These are phyloP conservation scores for Drosophila fuyamai DNA, from an alignment of 1,140 invertebrate species.

Conservation along the genomic window DNA sequence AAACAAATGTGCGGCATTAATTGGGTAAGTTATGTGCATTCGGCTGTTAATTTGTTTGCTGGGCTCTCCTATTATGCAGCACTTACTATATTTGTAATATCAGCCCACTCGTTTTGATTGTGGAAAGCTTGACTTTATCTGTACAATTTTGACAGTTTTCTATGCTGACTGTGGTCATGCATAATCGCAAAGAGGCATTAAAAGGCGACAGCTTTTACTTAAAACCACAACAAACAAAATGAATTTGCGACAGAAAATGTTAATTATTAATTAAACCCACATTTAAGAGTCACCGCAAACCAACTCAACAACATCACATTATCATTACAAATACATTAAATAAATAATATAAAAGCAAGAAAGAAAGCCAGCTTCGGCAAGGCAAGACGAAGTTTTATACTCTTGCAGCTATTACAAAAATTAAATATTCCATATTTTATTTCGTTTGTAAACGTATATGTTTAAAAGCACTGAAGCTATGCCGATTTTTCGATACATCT, in stretches of 20 bases:
- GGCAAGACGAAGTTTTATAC: no score
- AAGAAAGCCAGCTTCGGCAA: no score
- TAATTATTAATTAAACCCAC: constrained; percentile 78
- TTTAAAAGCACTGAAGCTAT: no score
- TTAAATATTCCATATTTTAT: no score
- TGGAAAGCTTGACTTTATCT: constrained; percentile 30
- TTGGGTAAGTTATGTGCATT: constrained; percentile 39
- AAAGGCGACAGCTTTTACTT: constrained; percentile 1
- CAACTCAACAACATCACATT: background rate
- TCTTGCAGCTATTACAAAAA: no score
- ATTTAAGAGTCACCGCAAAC: constrained; percentile 58
- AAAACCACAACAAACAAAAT: constrained; percentile 47
- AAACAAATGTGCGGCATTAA: constrained; percentile 37
- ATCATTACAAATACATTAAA: no score
- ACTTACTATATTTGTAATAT: background rate
- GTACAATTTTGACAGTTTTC: constrained; percentile 35
- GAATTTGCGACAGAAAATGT: constrained; percentile 46
- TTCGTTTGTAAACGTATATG: no score
- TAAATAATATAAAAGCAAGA: no score
- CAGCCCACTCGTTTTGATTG: constrained; percentile 13
- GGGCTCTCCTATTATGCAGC: constrained; percentile 19
- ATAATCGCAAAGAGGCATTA: constrained; percentile 15
- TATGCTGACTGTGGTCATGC: constrained; percentile 21
- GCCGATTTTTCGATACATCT: no score
- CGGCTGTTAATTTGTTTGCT: constrained; percentile 40